Evolutionary conservation across 2,888 invertebrate species (phyloP), one percentile per base, ranked within the genome.

Genomic region (Aethes cnicana): DNA sequence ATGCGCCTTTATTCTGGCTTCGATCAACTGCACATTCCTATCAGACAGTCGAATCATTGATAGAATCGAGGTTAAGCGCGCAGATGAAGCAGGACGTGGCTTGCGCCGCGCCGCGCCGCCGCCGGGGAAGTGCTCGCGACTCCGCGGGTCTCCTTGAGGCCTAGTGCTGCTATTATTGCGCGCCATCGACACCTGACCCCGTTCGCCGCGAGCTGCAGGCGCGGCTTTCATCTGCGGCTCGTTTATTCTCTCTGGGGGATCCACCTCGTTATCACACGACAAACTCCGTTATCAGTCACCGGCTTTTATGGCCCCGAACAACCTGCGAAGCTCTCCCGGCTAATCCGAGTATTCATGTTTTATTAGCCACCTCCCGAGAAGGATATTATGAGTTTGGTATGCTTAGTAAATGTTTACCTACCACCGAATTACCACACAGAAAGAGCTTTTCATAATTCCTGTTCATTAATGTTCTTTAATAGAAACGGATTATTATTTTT

Each of bases 321-420:
- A 37, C 21, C 23, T 21, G 37, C 23, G n/a, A 21, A 37, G 23
- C 23, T 21, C 37, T 12, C 23, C 14, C 12, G 30, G 20, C 20
- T 30, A 30, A 43, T 43, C 42, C 42, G 18, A 6, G 11, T 12
- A 9, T 14, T 30, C 30, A 43, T 30, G 32, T 30, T 43, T 43
- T 43, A 18, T 43, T 23, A 37, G 14, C 8, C 37, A 20, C 21
- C 14, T 37, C 37, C 12, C 4, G 14, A 23, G 14, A 4, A n/a
- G 37, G 37, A 23, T n/a, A n/a, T n/a, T n/a, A n/a, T 37, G 37
- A 37, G 37, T 12, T 37, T 23, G 21, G 37, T 14, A 14, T 37
- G 37, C 37, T 8, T 23, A 14, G 37, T 37, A 23, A 23, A 37
- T 37, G 23, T 37, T 37, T 37, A 37, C 12, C 21, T 20, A 3